Evolutionary conservation across 2,113 vertebrate genomes (phyloP).

Genomic region (Macaca nemestrina): DNA sequence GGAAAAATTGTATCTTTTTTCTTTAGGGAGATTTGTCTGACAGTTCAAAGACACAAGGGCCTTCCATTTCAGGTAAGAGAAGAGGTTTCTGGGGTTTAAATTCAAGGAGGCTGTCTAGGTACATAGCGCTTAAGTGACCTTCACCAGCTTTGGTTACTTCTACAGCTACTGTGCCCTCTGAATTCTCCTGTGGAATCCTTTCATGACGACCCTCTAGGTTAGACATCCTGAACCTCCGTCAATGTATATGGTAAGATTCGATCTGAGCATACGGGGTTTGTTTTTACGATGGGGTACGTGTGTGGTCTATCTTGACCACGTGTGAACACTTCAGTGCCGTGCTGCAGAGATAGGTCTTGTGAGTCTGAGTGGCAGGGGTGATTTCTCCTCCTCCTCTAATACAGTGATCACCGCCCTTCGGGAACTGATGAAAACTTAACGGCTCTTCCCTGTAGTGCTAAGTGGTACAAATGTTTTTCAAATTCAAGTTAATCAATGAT

Average conservation of each 20-base stretch:
- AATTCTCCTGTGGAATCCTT: background rate
- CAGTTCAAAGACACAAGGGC: background rate
- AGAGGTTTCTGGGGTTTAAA: background rate
- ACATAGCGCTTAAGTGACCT: too few species aligned
- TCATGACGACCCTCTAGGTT: background rate
- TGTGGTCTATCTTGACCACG: background rate
- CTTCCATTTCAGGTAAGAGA: background rate
- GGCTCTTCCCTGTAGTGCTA: background rate
- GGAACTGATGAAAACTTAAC: background rate
- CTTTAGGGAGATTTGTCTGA: background rate
- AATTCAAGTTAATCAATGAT: background rate
- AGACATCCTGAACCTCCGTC: background rate
- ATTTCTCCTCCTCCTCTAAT: background rate
- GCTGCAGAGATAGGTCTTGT: background rate
- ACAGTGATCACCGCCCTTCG: background rate
- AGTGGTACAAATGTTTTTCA: background rate
- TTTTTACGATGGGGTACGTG: background rate
- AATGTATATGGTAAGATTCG: background rate
- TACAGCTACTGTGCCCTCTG: background rate
- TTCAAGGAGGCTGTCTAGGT: background rate
- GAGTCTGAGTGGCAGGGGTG: fast-evolving
- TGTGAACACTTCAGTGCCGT: background rate
- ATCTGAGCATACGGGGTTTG: background rate
- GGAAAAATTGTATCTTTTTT: background rate
- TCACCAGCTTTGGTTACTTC: background rate